These are phyloP conservation scores for Zingel zingel DNA, from an alignment of 2,113 vertebrate species.

Conservation along the genomic window DNA sequence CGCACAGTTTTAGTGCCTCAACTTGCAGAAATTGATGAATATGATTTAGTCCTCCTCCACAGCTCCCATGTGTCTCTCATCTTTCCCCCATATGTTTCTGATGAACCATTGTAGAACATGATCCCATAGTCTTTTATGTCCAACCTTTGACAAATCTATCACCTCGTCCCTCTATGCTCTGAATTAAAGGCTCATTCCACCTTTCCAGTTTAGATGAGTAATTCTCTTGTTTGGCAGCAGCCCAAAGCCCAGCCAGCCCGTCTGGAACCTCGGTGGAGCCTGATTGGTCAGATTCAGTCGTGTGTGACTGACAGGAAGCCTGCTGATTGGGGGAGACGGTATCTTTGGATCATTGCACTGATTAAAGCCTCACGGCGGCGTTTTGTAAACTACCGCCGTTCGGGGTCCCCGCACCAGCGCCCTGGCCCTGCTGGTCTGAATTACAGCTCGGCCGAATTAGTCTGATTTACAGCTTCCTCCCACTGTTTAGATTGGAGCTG, in stretches of 20 bases:
- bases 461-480: conserved; percentile 88
- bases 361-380: conserved; percentile 82
- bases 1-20: conserved; percentile 28
- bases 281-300: conserved; percentile 78
- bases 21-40: conserved; percentile 49
- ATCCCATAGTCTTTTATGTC: conserved; percentile 71
- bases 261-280: conserved; percentile 56
- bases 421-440: conserved; percentile 85
- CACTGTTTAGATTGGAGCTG: conserved; percentile 82
- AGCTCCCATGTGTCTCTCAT: conserved; percentile 51
- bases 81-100: conserved; percentile 71
- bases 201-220: conserved; percentile 76
- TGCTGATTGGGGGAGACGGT: conserved; percentile 82
- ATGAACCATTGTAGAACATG: conserved; percentile 74
- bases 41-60: conserved; percentile 45
- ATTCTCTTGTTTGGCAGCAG: conserved; percentile 75
- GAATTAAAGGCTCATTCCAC: conserved; percentile 80
- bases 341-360: conserved; percentile 81
- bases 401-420: conserved; percentile 61
- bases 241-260: conserved; percentile 67
- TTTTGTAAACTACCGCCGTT: conserved; percentile 79
- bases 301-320: conserved; percentile 86
- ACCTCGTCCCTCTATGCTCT: conserved; percentile 69
- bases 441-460: conserved; percentile 82
- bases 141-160: conserved; percentile 80